A percentile compares a stretch with the other conserved stretches of the same genome.
Conservation (phyloP, 2,888 invertebrate species). For the Pseudococcus viburni region DNA sequence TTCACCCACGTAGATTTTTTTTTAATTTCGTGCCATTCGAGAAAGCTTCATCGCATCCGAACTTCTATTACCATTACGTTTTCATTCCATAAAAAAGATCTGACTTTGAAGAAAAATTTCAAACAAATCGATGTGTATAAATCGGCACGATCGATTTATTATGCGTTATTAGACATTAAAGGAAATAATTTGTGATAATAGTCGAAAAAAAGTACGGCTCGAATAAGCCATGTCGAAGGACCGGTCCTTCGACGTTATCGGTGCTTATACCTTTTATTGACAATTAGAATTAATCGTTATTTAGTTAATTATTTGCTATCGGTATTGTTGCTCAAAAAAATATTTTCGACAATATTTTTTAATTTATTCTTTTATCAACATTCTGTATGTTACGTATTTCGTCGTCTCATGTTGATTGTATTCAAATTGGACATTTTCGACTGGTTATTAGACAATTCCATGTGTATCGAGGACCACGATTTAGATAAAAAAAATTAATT, state of each 20-base stretch:
- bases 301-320: slow-evolving; percentile 25
- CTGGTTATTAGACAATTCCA: slow-evolving; percentile 12
- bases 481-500: not conserved
- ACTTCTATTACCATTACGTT: slow-evolving; percentile 30
- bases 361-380: slow-evolving; percentile 23
- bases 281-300: slow-evolving; percentile 51
- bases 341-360: slow-evolving; percentile 20
- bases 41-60: slow-evolving; percentile 36
- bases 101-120: not conserved
- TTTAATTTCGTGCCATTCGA: slow-evolving; percentile 10
- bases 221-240: slow-evolving; percentile 44
- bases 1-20: not conserved
- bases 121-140: not conserved
- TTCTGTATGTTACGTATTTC: not conserved
- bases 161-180: slow-evolving; percentile 35
- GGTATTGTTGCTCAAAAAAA: slow-evolving; percentile 57
- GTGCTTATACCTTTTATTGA: slow-evolving; percentile 55
- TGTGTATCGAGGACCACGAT: slow-evolving; percentile 6
- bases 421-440: slow-evolving; percentile 9
- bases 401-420: not conserved
- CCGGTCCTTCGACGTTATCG: not conserved
- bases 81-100: slow-evolving; percentile 30
- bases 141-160: slow-evolving; percentile 35
- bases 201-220: slow-evolving; percentile 55
- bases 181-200: slow-evolving; percentile 49